phyloP scores from a whole-genome alignment of 2,113 vertebrate species.

The Oceanites oceanicus region DNA sequence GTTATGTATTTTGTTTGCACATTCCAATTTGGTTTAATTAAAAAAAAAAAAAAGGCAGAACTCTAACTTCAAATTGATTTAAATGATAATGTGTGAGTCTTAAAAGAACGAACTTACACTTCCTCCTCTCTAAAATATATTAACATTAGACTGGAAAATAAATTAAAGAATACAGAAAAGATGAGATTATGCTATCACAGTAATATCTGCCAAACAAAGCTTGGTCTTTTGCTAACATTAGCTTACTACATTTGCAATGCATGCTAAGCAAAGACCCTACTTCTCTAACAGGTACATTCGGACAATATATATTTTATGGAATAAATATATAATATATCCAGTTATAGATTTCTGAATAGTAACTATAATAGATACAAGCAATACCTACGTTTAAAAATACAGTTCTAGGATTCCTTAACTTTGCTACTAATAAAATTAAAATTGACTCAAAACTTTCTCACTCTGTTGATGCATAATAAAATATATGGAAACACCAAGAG shows the following conservation, averaged over 20 bases:
- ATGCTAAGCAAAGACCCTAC: slow-evolving; percentile 72
- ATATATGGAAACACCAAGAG: slow-evolving; percentile 70
- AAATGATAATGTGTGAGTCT: neutral
- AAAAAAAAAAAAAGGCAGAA: neutral
- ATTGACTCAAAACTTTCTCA: slow-evolving; percentile 59
- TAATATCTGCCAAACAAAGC: slow-evolving; percentile 55
- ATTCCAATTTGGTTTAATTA: slow-evolving; percentile 25
- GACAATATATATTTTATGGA: slow-evolving; percentile 73
- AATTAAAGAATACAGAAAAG: slow-evolving; percentile 59
- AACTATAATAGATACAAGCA: slow-evolving; percentile 70
- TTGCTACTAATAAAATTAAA: slow-evolving; percentile 72
- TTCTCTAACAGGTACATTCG: slow-evolving; percentile 71
- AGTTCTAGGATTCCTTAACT: slow-evolving; percentile 63
- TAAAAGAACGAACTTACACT: slow-evolving; percentile 44
- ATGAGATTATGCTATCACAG: slow-evolving; percentile 40
- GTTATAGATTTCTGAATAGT: slow-evolving; percentile 73
- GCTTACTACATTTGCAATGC: slow-evolving; percentile 66
- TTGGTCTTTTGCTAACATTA: slow-evolving; percentile 60
- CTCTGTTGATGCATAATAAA: slow-evolving; percentile 67
- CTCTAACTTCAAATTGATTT: slow-evolving; percentile 32
- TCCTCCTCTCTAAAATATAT: slow-evolving; percentile 51
- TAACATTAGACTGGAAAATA: slow-evolving; percentile 60
- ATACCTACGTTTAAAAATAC: slow-evolving; percentile 74
- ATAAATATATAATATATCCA: slow-evolving; percentile 78
- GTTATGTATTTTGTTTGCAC: neutral